A percentile compares a stretch with the other conserved stretches of the same genome.
Conservation (phyloP, 2,797 vertebrate species). For the Chiroxiphia lanceolata region DNA sequence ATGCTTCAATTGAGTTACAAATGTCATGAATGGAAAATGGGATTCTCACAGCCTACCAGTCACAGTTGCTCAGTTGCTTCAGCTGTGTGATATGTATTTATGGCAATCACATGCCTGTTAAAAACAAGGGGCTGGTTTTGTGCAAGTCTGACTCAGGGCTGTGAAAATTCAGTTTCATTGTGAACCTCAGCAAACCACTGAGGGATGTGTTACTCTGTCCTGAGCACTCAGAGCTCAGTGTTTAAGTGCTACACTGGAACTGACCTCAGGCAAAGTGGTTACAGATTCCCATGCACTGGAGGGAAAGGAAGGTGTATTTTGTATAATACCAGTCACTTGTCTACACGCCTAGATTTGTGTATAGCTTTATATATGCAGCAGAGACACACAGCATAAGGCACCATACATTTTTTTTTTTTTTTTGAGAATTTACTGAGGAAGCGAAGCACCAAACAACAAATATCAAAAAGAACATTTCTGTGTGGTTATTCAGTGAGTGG, state of each 20-base stretch:
- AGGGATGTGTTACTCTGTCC: not conserved
- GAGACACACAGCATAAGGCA: not conserved
- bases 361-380: not conserved
- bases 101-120: not conserved
- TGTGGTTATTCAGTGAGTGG: not conserved
- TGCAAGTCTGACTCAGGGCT: not conserved
- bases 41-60: not conserved
- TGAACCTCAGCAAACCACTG: not conserved
- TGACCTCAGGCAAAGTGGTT: not conserved
- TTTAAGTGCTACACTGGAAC: not conserved
- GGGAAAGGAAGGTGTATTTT: not conserved
- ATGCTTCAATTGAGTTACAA: not conserved
- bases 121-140: not conserved
- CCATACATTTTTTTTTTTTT: too few species aligned
- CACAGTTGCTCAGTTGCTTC: not conserved
- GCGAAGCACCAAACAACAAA: not conserved
- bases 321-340: not conserved
- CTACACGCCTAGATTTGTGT: not conserved
- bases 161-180: fast-evolving
- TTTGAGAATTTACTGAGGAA: not conserved
- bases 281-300: not conserved
- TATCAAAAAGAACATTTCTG: not conserved
- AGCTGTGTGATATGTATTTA: not conserved
- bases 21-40: not conserved
- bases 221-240: not conserved